Evolutionary conservation across 2,888 invertebrate genomes (phyloP), one percentile per base, ranked within the genome.

Genomic region (Nomada ruficornis): DNA sequence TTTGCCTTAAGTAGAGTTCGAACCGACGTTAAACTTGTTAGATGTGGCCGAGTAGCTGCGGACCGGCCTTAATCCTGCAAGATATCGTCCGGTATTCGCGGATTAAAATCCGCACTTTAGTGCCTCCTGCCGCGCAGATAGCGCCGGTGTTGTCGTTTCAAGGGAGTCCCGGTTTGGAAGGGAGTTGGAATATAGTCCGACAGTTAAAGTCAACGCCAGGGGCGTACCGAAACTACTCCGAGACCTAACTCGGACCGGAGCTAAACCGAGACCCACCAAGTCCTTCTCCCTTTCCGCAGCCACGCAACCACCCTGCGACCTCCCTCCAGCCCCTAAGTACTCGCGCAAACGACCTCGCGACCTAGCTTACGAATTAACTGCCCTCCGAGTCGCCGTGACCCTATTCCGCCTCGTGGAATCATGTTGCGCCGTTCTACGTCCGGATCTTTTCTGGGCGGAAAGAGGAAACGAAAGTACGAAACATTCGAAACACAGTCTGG

Each of bases 71-170:
- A 93, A 93, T 92, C 92, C 92, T 70, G 86, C 86, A 89, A 92
- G 91, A 93, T 92, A 91, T 90, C 90, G 91, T 89, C 89, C 90
- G 89, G 90, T 91, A 92, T 91, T 88, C 89, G 84, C 88, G 92
- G 92, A 93, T 93, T 93, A 93, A 92, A 93, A 93, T 92, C 91
- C 90, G 85, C 87, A 90, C 91, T 92, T 91, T 91, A 89, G 89
- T 86, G 77, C 57, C 73, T 76, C 69, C 73, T 52, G 54, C 73
- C 75, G 76, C 82, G 82, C 74, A 89, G 90, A 90, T 90, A 90
- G 87, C 85, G 73, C 44, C 74, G 68, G 63, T 65, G 81, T 82
- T 77, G 82, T 85, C 86, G 82, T 84, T 84, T 83, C 70, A 79
- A 79, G 84, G 83, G 86, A 83, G 77, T 82, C 75, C 79, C 50